Base-by-base conservation (phyloP, 1,140 invertebrate species). In the Drosophila melanica region DNA sequence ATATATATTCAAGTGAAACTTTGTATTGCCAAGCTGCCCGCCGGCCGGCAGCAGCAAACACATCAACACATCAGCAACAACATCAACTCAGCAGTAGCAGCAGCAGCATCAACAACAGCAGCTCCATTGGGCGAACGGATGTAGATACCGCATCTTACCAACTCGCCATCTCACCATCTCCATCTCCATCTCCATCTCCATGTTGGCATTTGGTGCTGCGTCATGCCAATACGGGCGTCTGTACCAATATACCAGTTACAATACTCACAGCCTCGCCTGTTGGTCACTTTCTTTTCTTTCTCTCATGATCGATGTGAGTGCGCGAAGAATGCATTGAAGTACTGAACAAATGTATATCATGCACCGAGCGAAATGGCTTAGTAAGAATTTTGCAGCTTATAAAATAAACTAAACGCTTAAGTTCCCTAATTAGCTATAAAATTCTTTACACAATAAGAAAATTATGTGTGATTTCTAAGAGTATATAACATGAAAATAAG, bases 1-100 rank as follows among this genome's bases (percentile, higher is more conserved):
- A 47, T 70, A 60, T 77, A 16, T 75, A 47, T 81, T 37, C 66
- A 72, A 78, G 81, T 79, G 81, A 86, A 86, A 86, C 81, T 85
- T 50, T 75, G 57, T 64, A 74, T 65, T 30, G 3, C 33, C 35
- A 18, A 62, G 51, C 45, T 58, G 53, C 8, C 63, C 63, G 63
- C 65, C 58, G 66, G 58, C 53, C 70, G 58, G n/a, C 27, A 45
- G 11, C 23, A 45, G 41, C n/a, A 30, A 50, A 27, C 54, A 37
- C 54, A 58, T 41, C 55, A 47, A 42, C 45, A 33, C 71, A 55
- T 18, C 51, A 73, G 23, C 62, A 51, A 35, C 44, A 64, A 16
- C 44, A 33, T 11, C 33, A 45, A 23, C 20, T 18, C 30, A 35
- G 0, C 20, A 30, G 20, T n/a, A 50, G 16, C 35, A 50, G 18